phyloP scores from a whole-genome alignment of 2,797 vertebrate genomes.

The Pseudochromis fuscus region DNA sequence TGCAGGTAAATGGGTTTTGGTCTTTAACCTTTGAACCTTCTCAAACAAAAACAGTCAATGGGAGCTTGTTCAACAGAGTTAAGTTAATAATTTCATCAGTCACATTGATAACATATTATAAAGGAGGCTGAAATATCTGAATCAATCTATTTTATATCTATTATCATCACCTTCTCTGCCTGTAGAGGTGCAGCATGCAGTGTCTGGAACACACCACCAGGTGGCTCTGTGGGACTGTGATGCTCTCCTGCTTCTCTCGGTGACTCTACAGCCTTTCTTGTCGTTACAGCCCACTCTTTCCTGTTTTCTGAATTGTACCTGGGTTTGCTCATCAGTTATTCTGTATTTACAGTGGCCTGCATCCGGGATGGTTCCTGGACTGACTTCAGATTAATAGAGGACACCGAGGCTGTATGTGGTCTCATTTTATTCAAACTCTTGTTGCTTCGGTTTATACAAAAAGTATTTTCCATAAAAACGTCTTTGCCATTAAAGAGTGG shows the following conservation, averaged over 20 bases:
- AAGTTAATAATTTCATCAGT: background rate
- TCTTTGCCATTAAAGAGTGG: conserved; percentile 1
- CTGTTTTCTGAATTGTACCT: conserved; percentile 44
- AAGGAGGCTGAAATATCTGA: no score
- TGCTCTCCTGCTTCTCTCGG: background rate
- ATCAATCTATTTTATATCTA: no score
- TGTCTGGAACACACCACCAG: conserved; percentile 38
- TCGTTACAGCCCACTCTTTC: conserved; percentile 48
- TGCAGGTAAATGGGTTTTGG: no score
- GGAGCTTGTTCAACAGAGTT: background rate
- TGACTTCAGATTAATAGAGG: background rate
- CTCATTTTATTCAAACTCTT: background rate
- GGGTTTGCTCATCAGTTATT: conserved; percentile 36
- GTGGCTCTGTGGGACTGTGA: conserved; percentile 47
- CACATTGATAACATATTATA: no score
- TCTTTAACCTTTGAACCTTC: no score
- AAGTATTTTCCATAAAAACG: background rate
- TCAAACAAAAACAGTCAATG: background rate
- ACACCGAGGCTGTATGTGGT: background rate
- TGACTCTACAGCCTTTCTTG: background rate
- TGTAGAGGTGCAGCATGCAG: background rate
- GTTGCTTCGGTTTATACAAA: background rate
- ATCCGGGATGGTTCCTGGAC: background rate
- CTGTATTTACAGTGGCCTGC: conserved; percentile 12
- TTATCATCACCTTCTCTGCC: background rate